Evolutionary conservation across 2,888 invertebrate species (phyloP).

Genomic region (Tromatobia lineatoria): DNA sequence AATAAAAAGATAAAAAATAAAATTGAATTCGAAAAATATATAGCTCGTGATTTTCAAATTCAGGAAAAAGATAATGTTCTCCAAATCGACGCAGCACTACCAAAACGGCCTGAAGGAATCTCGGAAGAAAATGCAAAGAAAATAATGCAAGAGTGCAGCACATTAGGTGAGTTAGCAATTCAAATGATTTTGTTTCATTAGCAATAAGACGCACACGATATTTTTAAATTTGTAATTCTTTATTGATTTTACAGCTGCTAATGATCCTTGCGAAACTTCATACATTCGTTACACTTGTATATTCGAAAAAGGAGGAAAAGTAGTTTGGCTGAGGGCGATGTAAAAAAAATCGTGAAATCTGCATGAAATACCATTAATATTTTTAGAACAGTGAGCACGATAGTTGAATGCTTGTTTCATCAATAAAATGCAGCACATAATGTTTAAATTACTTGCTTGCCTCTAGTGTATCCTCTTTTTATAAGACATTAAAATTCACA

Average conservation of each 20-base stretch:
- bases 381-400: background rate
- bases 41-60: background rate
- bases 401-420: background rate
- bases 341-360: background rate
- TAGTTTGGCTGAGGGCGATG: conserved; percentile 26
- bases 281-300: conserved; percentile 54
- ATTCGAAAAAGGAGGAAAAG: conserved; percentile 42
- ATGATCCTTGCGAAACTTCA: conserved; percentile 49
- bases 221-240: background rate
- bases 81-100: conserved; percentile 33
- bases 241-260: conserved; percentile 11
- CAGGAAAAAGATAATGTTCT: conserved; percentile 48
- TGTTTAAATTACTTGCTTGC: background rate
- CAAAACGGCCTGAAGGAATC: conserved; percentile 35
- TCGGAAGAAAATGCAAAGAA: conserved; percentile 44
- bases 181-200: conserved; percentile 3
- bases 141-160: conserved; percentile 49
- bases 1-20: background rate
- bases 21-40: background rate
- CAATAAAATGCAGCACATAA: background rate
- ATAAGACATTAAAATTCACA: too few relatives aligned
- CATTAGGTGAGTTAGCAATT: conserved; percentile 30
- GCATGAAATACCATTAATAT: background rate
- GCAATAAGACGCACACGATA: background rate
- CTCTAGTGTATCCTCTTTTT: background rate